A percentile compares a stretch with the other conserved stretches of the same genome.
phyloP scores from a whole-genome alignment of 2,797 vertebrate species.

The Spizella passerina region DNA sequence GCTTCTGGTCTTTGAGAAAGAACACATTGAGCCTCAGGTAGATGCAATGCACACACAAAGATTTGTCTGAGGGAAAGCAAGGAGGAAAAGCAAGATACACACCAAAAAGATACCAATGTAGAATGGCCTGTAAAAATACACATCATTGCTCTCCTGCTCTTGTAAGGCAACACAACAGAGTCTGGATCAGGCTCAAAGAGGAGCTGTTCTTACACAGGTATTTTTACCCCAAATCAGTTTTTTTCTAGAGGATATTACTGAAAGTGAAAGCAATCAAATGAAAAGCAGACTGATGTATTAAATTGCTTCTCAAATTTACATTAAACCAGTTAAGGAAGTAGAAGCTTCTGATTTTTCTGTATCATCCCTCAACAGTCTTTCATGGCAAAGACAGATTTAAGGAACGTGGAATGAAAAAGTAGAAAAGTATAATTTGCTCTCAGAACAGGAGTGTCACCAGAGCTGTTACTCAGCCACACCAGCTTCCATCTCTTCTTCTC shows the following conservation, averaged over 20 bases:
- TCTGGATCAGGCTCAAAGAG: neutral
- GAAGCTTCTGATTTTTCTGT: neutral
- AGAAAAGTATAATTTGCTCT: neutral
- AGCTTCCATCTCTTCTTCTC: neutral
- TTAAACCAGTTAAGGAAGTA: neutral
- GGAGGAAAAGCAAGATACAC: neutral
- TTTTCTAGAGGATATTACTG: neutral
- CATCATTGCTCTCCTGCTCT: neutral
- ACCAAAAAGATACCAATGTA: neutral
- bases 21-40: accelerated
- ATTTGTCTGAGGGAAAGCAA: neutral
- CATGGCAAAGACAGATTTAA: neutral
- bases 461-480: neutral
- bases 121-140: accelerated
- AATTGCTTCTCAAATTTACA: neutral
- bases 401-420: neutral
- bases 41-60: neutral
- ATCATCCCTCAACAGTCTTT: neutral
- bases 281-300: neutral
- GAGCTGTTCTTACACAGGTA: neutral
- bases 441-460: neutral
- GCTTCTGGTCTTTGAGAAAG: neutral
- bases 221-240: neutral
- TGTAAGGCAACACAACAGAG: neutral
- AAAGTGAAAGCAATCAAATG: neutral